Conservation (phyloP, 2,797 vertebrate species). For the Microctenopoma stevenorrisi region DNA sequence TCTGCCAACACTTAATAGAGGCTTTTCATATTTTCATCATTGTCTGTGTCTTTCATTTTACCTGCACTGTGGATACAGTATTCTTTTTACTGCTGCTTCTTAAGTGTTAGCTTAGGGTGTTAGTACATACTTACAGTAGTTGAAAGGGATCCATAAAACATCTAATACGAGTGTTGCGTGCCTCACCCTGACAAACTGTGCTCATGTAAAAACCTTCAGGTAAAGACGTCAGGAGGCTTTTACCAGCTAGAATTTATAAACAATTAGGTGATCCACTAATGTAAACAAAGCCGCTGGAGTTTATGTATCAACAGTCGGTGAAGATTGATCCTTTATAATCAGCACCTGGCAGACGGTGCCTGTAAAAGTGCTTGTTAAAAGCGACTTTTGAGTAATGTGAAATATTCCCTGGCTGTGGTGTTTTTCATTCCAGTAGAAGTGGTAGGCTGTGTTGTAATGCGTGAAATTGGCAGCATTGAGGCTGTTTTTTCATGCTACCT, state of each 20-base stretch:
- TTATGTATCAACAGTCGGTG: constrained; percentile 52
- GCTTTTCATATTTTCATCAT: constrained; percentile 78
- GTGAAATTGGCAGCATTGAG: constrained; percentile 15
- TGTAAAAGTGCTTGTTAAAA: constrained; percentile 57
- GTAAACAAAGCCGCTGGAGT: constrained; percentile 58
- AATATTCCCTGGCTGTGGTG: constrained; percentile 28
- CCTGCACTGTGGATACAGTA: constrained; percentile 63
- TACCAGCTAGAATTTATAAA: constrained; percentile 64
- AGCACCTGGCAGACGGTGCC: constrained; percentile 25
- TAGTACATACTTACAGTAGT: constrained; percentile 53
- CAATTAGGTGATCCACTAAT: constrained; percentile 67
- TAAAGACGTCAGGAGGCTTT: constrained; percentile 59
- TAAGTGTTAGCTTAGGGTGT: constrained; percentile 64
- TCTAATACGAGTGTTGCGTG: constrained; percentile 65
- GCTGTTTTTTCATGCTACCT: constrained; percentile 14
- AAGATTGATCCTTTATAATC: constrained; percentile 55
- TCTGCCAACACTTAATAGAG: constrained; percentile 79
- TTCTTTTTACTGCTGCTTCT: constrained; percentile 57
- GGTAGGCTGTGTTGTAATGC: constrained; percentile 2
- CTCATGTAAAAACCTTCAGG: constrained; percentile 65
- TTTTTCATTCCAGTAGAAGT: constrained; percentile 37
- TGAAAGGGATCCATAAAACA: constrained; percentile 73
- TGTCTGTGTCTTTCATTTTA: constrained; percentile 75
- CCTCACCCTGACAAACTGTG: constrained; percentile 67
- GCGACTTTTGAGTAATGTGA: constrained; percentile 45